Base-by-base conservation (phyloP, 2,113 vertebrate genomes). In the Oncorhynchus masou region DNA sequence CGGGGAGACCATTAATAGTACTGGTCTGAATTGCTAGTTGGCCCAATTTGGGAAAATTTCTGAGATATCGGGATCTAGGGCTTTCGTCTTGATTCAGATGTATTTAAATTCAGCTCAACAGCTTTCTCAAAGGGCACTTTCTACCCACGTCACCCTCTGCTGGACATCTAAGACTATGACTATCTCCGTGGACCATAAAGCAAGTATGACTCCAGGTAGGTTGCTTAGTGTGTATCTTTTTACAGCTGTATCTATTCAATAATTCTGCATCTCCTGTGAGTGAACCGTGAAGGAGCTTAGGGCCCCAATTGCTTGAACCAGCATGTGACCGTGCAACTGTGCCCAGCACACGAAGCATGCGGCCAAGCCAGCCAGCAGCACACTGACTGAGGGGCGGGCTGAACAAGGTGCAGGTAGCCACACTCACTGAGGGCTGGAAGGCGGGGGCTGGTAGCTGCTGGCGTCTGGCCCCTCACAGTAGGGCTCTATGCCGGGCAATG, bases 351-450 rank as follows among this genome's bases (percentile, higher is more conserved):
- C 48, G 73, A 68, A 85, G 70, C 88, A 91, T 90, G 90, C 85
- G 78, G 82, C 80, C 74, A 74, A 81, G 85, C 80, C 81, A 84
- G 85, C 70, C 59, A 57, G 64, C 79, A 81, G 70, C 64, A 59
- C 76, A 81, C 62, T 81, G 78, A 24, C 59, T 77, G 69, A 74
- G 81, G 85, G 69, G 70, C 65, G 66, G 82, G 60, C 66, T 74
- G 62, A 73, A 68, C 79, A 80, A 84, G 84, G 89, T 88, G 84
- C 86, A 87, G 74, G 78, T 27, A 57, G 77, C 88, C 85, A 83
- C 89, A 93, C 92, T 94, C 93, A 94, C 90, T 89, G 91, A 89
- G 88, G 84, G 82, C 90, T 91, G 88, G 86, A 85, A 71, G 87
- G 77, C 68, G 91, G 88, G 72, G 87, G 84, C 83, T 54, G 90